Evolutionary conservation across 2,888 invertebrate genomes (phyloP).

Genomic region (Selenia dentaria): DNA sequence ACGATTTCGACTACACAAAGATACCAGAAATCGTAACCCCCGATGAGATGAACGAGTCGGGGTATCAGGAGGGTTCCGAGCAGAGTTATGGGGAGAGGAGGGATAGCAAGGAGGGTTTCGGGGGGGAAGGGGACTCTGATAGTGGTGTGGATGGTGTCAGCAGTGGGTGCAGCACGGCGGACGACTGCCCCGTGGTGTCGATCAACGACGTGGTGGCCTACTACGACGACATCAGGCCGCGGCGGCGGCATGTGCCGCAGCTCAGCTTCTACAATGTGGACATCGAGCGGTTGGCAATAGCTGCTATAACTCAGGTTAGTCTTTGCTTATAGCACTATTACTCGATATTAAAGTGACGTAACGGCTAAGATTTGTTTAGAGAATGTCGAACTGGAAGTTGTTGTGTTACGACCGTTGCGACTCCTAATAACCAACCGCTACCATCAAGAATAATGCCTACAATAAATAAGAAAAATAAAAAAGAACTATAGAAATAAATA

Average conservation of each 20-base stretch:
- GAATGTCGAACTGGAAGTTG: too few relatives aligned
- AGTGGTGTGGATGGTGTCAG: slow-evolving; percentile 85
- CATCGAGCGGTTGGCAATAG: slow-evolving; percentile 72
- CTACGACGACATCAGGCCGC: slow-evolving; percentile 73
- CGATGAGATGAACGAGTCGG: slow-evolving; percentile 78
- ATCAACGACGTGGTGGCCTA: slow-evolving; percentile 80
- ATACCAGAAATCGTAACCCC: slow-evolving; percentile 77
- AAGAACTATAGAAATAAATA: too few relatives aligned
- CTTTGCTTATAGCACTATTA: too few relatives aligned
- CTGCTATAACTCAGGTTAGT: slow-evolving; percentile 71
- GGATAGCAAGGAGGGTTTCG: slow-evolving; percentile 75
- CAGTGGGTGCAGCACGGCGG: slow-evolving; percentile 83
- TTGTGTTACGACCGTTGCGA: too few relatives aligned
- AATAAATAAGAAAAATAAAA: too few relatives aligned
- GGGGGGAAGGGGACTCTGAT: slow-evolving; percentile 77
- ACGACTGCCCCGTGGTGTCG: slow-evolving; percentile 83
- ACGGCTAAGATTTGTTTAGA: too few relatives aligned
- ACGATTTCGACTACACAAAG: slow-evolving; percentile 70
- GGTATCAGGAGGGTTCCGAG: slow-evolving; percentile 77
- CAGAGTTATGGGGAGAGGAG: slow-evolving; percentile 73
- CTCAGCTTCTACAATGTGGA: slow-evolving; percentile 76
- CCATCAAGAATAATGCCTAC: too few relatives aligned
- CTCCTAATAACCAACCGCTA: too few relatives aligned
- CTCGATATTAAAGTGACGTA: too few relatives aligned
- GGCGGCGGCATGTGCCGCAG: slow-evolving; percentile 72